Percentiles rank a stretch among this genome's conserved stretches.
Conservation (phyloP, 64 coral and sea anemone genomes). For the Porites lutea region DNA sequence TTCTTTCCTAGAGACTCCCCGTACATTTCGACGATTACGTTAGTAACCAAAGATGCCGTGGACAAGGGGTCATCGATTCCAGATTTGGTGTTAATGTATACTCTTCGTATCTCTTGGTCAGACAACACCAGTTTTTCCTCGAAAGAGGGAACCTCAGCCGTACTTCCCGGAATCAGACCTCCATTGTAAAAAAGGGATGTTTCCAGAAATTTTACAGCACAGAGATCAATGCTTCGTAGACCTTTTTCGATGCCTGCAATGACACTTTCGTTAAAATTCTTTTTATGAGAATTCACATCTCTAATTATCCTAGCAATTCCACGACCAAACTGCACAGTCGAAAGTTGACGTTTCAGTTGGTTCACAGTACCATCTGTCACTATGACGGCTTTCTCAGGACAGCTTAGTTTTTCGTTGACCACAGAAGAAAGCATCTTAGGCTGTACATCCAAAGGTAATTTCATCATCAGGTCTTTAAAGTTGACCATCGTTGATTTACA, state of each 20-base stretch:
- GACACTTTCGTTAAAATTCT: neutral
- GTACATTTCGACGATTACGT: slow-evolving; percentile 39
- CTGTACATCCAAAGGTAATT: slow-evolving; percentile 38
- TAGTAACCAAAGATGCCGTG: slow-evolving; percentile 11
- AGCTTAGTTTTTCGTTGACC: slow-evolving; percentile 36
- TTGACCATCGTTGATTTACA: slow-evolving; percentile 5
- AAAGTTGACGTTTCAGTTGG: slow-evolving; percentile 13
- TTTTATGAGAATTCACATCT: slow-evolving; percentile 34
- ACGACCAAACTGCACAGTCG: slow-evolving; percentile 42
- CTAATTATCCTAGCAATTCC: slow-evolving; percentile 58
- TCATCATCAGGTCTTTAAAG: slow-evolving; percentile 12
- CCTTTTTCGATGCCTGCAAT: neutral
- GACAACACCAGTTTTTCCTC: slow-evolving; percentile 23
- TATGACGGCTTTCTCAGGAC: neutral
- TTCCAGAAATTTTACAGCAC: slow-evolving; percentile 3
- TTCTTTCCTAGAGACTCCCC: slow-evolving; percentile 19
- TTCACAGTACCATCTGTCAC: neutral
- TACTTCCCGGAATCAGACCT: slow-evolving; percentile 36
- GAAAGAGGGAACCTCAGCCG: slow-evolving; percentile 49
- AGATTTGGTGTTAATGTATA: slow-evolving; percentile 42
- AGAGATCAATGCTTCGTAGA: neutral
- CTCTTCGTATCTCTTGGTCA: slow-evolving; percentile 2
- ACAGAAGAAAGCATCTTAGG: slow-evolving; percentile 69
- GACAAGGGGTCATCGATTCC: neutral
- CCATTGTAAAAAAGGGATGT: slow-evolving; percentile 42